Conservation (phyloP, 2,113 vertebrate species). For the Uria aalge region DNA sequence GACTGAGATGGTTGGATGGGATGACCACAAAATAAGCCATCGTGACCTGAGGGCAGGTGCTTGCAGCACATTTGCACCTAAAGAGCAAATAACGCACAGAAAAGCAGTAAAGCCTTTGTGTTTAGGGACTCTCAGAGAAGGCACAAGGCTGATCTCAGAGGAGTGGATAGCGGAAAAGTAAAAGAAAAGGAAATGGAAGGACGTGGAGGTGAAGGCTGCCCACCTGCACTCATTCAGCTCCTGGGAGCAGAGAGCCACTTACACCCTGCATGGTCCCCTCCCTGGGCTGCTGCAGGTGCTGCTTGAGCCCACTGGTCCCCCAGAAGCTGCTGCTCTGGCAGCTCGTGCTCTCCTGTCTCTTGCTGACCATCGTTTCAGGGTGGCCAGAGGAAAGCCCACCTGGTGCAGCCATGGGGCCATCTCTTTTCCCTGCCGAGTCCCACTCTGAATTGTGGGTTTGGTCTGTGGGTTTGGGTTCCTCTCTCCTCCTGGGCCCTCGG, state of each 20-base stretch:
- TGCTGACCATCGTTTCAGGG: neutral
- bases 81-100: neutral
- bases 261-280: neutral
- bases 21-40: neutral
- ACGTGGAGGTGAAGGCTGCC: neutral
- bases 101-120: neutral
- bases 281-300: neutral
- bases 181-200: neutral
- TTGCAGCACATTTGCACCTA: neutral
- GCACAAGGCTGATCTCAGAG: neutral
- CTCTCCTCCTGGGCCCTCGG: neutral
- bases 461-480: neutral
- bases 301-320: neutral
- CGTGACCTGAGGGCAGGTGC: neutral
- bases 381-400: neutral
- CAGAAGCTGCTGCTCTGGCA: neutral
- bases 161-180: neutral
- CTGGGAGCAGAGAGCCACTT: neutral
- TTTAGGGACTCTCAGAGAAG: neutral
- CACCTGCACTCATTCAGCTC: neutral
- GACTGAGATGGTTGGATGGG: neutral
- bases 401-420: neutral
- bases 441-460: neutral
- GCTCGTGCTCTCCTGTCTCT: neutral
- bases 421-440: neutral